Base-by-base conservation (phyloP, 2,888 invertebrate genomes). In the Slavum lentiscoides region DNA sequence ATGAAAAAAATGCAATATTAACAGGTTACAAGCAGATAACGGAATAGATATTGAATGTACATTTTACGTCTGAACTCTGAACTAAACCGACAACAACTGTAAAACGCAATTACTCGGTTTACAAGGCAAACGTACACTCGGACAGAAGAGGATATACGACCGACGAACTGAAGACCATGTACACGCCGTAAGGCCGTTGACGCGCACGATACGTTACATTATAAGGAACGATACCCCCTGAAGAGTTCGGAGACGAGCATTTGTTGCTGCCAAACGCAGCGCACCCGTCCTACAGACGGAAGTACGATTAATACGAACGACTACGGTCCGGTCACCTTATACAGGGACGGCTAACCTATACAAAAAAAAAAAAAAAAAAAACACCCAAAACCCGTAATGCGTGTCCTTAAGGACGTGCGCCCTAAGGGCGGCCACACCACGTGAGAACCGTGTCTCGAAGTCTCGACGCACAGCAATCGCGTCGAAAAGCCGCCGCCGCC, bases 301-400 rank as follows among this genome's bases (percentile, higher is more conserved):
- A 30, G 30, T 30, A 30, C 17, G 49, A n/a, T n/a, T 37, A 37
- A 21, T 37, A 7, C 13, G 11, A 49, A 49, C 11, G 11, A 49
- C 30, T 49, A 9, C 3, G 11, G 11, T 11, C 11, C 49, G 49
- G 49, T 2, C 15, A 37, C 15, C 13, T n/a, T n/a, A 53, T 21
- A 70, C n/a, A 7, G 7, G 5, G 30, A 17, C 15, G 58, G 39
- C 58, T 68, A 68, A 76, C 67, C 68, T 68, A 59, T n/a, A n/a
- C n/a, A n/a, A n/a, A n/a, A n/a, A n/a, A 30, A 30, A 30, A 30
- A 4, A 30, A 30, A 30, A 30, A 1, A 43, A 67, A 76, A n/a
- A 9, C 15, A n/a, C 15, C 49, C 19, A 13, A 19, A 59, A 17
- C 5, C 15, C 59, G 2, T 21, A 5, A 17, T 19, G 3, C 55